These are phyloP conservation scores for Pogona vitticeps DNA, from an alignment of 2,113 vertebrate species.

Conservation along the genomic window DNA sequence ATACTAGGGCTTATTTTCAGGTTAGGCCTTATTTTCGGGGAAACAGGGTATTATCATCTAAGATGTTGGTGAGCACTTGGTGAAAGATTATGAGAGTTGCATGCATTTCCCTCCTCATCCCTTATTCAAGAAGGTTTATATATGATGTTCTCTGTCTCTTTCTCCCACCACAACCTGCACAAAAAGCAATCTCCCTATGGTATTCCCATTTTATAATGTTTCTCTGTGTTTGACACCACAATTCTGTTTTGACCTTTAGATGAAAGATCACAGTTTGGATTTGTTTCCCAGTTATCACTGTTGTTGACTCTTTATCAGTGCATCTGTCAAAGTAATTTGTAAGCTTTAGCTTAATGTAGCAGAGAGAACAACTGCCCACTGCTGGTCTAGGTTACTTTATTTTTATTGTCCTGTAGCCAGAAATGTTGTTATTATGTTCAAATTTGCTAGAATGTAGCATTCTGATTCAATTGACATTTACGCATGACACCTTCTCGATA, in stretches of 20 bases:
- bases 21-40: too few species aligned
- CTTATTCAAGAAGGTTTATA: slow-evolving; percentile 55
- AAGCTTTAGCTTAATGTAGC: background rate
- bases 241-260: slow-evolving; percentile 15
- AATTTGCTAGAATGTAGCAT: background rate
- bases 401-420: background rate
- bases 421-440: background rate
- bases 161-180: background rate
- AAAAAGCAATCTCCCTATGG: background rate
- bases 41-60: too few species aligned
- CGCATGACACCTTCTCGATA: background rate
- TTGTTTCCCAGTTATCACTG: slow-evolving; percentile 1
- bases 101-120: too few species aligned
- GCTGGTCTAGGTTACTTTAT: background rate
- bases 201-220: slow-evolving; percentile 5
- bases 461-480: background rate
- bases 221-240: slow-evolving; percentile 5
- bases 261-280: background rate
- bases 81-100: too few species aligned
- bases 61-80: too few species aligned
- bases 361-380: background rate
- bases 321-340: slow-evolving; percentile 1
- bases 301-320: background rate
- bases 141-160: slow-evolving; percentile 42
- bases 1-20: too few species aligned